Percentiles rank a stretch among this genome's conserved stretches.
Conservation (phyloP, 2,888 invertebrate species). For the Steinernema scapterisci region DNA sequence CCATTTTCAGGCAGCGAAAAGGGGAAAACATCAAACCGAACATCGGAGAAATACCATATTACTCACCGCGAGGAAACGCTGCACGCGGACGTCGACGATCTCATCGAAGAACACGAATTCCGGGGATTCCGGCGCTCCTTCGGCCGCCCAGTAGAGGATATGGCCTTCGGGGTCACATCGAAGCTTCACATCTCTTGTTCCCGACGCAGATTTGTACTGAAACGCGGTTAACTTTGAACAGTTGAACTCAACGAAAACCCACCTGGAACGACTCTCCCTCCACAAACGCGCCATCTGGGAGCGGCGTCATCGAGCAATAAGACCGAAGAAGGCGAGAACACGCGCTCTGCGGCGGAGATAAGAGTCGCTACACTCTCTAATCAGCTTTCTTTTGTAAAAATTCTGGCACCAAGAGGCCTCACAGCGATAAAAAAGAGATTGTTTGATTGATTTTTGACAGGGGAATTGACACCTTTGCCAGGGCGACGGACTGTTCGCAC, state of each 20-base stretch:
- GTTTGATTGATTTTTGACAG: too few species aligned
- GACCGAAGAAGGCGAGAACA: neutral
- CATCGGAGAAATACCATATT: too few species aligned
- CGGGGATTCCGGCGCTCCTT: too few species aligned
- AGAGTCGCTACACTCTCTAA: neutral
- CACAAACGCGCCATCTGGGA: neutral
- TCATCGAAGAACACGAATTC: slow-evolving; percentile 1
- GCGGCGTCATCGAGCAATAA: neutral
- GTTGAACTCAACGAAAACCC: neutral
- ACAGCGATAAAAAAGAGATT: neutral
- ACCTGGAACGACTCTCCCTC: neutral
- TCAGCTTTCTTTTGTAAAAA: neutral
- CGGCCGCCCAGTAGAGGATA: slow-evolving; percentile 49
- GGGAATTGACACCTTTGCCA: too few species aligned
- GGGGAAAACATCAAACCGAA: too few species aligned
- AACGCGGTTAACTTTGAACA: too few species aligned
- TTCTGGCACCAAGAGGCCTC: neutral
- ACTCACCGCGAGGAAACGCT: neutral
- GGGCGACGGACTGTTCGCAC: too few species aligned
- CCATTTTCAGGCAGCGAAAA: too few species aligned
- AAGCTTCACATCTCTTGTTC: slow-evolving; percentile 26
- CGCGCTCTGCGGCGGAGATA: neutral
- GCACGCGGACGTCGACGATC: neutral
- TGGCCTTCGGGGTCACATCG: slow-evolving; percentile 49
- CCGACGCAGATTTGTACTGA: neutral